Percentiles rank a stretch among this genome's conserved stretches.
phyloP scores from a whole-genome alignment of 2,113 vertebrate species.

The Anoura caudifer region DNA sequence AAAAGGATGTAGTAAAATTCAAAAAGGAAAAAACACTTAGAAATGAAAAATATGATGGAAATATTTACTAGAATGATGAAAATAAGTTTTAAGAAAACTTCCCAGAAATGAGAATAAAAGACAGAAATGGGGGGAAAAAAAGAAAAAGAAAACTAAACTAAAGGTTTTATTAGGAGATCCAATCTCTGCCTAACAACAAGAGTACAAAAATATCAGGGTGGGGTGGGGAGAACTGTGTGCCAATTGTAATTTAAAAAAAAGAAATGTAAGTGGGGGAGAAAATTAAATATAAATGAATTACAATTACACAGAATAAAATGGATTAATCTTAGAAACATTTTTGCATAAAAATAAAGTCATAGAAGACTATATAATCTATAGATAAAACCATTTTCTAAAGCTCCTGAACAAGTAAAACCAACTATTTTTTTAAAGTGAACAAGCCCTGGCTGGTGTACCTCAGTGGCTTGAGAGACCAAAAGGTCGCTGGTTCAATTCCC shows the following conservation, averaged over 20 bases:
- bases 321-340: neutral
- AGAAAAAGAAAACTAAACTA: neutral
- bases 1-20: neutral
- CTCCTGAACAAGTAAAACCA: neutral
- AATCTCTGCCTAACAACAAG: neutral
- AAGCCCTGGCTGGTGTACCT: neutral
- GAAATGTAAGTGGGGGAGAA: neutral
- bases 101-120: neutral
- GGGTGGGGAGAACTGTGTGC: neutral
- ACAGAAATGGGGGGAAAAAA: neutral
- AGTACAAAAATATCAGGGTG: neutral
- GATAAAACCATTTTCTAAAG: neutral
- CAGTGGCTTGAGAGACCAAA: no score
- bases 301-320: neutral
- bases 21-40: neutral
- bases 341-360: neutral
- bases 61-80: neutral
- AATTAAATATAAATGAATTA: neutral
- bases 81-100: slow-evolving; percentile 2
- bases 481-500: no score
- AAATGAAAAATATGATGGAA: neutral
- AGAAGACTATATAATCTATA: neutral
- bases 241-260: neutral
- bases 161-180: neutral
- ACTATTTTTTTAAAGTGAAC: neutral